Percentiles rank a stretch among this genome's conserved stretches.
Conservation (phyloP, 1,140 invertebrate species). For the Glomeris maerens region DNA sequence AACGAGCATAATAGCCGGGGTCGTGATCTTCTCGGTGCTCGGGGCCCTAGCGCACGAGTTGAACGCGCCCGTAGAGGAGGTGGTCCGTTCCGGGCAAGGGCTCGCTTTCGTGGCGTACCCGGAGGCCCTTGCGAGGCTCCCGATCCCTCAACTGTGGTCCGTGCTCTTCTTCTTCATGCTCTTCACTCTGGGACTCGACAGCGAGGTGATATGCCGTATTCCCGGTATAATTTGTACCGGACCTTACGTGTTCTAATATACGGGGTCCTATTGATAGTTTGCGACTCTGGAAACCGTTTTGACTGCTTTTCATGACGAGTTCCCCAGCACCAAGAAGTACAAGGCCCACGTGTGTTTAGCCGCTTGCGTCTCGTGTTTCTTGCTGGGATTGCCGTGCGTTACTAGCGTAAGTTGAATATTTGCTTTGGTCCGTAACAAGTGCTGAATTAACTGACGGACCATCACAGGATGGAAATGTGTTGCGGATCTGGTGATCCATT, state of each 20-base stretch:
- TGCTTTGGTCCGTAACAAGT: too few species aligned
- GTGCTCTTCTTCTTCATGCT: slow-evolving; percentile 36
- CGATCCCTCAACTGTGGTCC: slow-evolving; percentile 30
- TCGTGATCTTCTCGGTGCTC: slow-evolving; percentile 33
- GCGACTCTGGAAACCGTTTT: slow-evolving; percentile 65
- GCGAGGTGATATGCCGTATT: slow-evolving; percentile 27
- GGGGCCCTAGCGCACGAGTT: slow-evolving; percentile 29
- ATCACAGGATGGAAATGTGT: too few species aligned
- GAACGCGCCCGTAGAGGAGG: slow-evolving; percentile 17
- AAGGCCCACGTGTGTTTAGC: slow-evolving; percentile 55
- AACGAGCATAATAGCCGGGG: slow-evolving; percentile 32
- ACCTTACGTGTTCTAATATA: neutral
- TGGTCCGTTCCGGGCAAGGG: slow-evolving; percentile 22
- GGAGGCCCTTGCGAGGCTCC: slow-evolving; percentile 16
- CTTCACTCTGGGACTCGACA: slow-evolving; percentile 41
- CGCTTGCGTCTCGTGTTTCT: slow-evolving; percentile 53
- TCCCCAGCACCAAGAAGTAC: slow-evolving; percentile 50
- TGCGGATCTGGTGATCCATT: too few species aligned
- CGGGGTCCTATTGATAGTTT: slow-evolving; percentile 37
- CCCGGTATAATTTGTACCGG: neutral
- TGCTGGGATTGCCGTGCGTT: slow-evolving; percentile 57
- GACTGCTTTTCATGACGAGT: slow-evolving; percentile 59
- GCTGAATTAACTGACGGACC: too few species aligned
- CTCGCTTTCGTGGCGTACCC: slow-evolving; percentile 24
- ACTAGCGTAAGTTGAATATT: slow-evolving; percentile 58